A percentile compares a stretch with the other conserved stretches of the same genome.
phyloP scores from a whole-genome alignment of 2,113 vertebrate species.

The Lepisosteus osseus region DNA sequence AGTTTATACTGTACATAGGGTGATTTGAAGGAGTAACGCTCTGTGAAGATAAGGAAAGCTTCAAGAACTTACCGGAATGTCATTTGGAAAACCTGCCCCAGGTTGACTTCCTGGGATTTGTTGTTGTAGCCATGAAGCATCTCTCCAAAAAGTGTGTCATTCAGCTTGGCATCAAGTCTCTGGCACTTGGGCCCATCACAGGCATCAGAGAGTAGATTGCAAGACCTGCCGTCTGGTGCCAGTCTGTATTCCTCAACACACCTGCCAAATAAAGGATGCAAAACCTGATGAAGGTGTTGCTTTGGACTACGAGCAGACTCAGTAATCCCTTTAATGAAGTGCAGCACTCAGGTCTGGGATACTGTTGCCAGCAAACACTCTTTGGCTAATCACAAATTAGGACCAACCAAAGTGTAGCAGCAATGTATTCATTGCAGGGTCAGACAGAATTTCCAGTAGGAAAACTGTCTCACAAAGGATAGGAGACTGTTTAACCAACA shows the following conservation, averaged over 20 bases:
- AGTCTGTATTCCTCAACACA: slow-evolving; percentile 97
- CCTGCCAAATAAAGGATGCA: slow-evolving; percentile 50
- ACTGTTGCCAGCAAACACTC: too few species aligned
- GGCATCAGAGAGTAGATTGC: slow-evolving; percentile 85
- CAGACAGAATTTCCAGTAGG: too few species aligned
- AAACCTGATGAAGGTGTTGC: background rate
- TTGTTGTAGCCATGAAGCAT: slow-evolving; percentile 97
- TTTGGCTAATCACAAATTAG: too few species aligned
- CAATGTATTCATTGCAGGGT: too few species aligned
- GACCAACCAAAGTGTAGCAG: too few species aligned
- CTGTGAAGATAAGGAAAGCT: too few species aligned
- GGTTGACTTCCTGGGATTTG: slow-evolving; percentile 87
- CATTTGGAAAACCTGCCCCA: slow-evolving; percentile 97
- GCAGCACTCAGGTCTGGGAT: too few species aligned
- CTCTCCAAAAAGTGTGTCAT: slow-evolving; percentile 91
- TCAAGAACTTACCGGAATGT: slow-evolving; percentile 80
- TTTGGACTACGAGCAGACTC: background rate
- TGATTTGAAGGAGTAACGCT: too few species aligned
- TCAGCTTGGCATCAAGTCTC: slow-evolving; percentile 80
- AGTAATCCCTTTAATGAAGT: background rate
- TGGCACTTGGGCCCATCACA: slow-evolving; percentile 89
- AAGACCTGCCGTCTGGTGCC: slow-evolving; percentile 89
- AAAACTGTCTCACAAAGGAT: too few species aligned
- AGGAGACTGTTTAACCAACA: too few species aligned
- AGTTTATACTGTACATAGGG: too few species aligned